Base-by-base conservation (phyloP, 2,888 invertebrate species). In the Lucinisca nassula region DNA sequence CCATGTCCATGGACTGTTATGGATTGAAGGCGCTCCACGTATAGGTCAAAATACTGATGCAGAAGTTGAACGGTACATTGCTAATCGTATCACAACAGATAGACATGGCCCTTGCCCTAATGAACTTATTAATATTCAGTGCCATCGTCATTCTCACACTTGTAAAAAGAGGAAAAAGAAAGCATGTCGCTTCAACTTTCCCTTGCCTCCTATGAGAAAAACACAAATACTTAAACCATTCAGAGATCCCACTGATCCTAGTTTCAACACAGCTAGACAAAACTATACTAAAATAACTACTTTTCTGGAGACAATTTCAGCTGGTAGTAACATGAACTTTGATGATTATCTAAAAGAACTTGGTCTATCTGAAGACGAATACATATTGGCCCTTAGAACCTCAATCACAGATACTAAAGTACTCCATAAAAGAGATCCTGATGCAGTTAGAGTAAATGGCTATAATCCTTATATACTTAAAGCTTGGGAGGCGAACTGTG, bases 1-100 rank as follows among this genome's bases (percentile, higher is more conserved):
- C 8, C 90, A 91, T 70, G 83, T 90, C 32, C 91, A 92, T 78
- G 55, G 73, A 12, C 72, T 92, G 0, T 51, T 90, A 27, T 91
- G 90, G 78, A 38, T 78, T 35, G 61, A 61, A 21, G 27, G 61
- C 61, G 49, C 75, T 8, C 24, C 75, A 32, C n/a, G 12, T 8
- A 3, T 45, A 45, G 75, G 38, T 30, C 10, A n/a, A 21, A 24
- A 4, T 27, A 27, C 4, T 27, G 75, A 49, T 45, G 30, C 8
- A 27, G 24, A 21, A 32, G 40, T 75, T 8, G 49, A 30, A 30
- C 10, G 49, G 1, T 75, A 49, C 12, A 49, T 75, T 45, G 75
- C 37, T 14, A 72, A 37, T 8, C 40, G 37, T 37, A 2, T 72
- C 17, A 72, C 72, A 21, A 38, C 38, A 37, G 4, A 72, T n/a